Base-by-base conservation (phyloP, 2,113 vertebrate genomes). In the Cyprinus carpio region DNA sequence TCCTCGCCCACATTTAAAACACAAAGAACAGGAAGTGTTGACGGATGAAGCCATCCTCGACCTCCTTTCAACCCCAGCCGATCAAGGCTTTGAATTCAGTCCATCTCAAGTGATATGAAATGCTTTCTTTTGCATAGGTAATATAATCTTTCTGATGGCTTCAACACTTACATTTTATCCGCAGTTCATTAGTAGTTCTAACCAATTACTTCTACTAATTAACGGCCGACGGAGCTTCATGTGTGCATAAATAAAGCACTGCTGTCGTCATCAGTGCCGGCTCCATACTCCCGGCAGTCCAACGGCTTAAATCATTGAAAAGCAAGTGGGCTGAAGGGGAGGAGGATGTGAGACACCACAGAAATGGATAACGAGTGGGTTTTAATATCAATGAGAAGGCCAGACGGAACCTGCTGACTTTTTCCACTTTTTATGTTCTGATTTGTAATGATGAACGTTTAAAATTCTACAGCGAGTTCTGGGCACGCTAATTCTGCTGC, bases 191-290 rank as follows among this genome's bases (percentile, higher is more conserved):
- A 74, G 25, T 37, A 54, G 31, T 74, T 15, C 43, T 46, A 18
- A 75, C 43, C 31, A n/a, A 71, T 74, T 71, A 79, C 75, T 85
- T 83, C 51, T 62, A 58, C 65, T 79, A 79, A 80, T 83, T 78
- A 75, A 29, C 11, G 25, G 31, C 13, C n/a, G 34, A 29, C 3
- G 23, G 34, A 27, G 69, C 54, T 65, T 69, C 75, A 16, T 83
- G 69, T 46, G 58, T 15, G 75, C 75, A 79, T 78, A 79, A 85
- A 58, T 69, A 85, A 79, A 71, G 75, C 64, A 7, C 13, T 49
- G 74, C 67, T 83, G 58, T 74, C 82, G 69, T 83, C 69, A 60
- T 75, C 69, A 11, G 23, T 12, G 71, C 71, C 71, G 71, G 13
- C 71, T 75, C n/a, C 71, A 46, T 16, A 23, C 78, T 60, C 64